Base-by-base conservation (phyloP, 2,888 invertebrate genomes). In the Heteromurus nitidus region DNA sequence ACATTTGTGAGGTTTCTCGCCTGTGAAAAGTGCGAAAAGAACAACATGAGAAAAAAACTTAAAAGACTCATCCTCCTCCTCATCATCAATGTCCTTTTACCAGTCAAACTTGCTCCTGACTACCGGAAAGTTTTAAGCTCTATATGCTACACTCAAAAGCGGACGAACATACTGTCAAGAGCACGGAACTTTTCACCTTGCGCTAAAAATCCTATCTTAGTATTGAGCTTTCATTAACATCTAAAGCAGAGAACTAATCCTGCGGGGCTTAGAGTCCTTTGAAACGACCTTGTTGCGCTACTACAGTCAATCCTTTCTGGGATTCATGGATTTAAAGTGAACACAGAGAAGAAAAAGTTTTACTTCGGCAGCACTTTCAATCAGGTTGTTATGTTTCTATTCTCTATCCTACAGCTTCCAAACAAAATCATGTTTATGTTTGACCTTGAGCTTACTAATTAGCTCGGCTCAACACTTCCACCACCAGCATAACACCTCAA, bases 1-100 rank as follows among this genome's bases (percentile, higher is more conserved):
- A 87, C 92, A 92, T 87, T 91, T 91, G 89, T 92, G 92, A 1
- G 92, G 92, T 87, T 92, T 92, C 88, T 92, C 92, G 60, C 92
- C 92, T 98, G 88, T 5, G 87, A 83, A 86, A 84, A 75, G 76
- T 50, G 55, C 55, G 28, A 76, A 62, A 62, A 77, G 55, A 22
- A 26, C 44, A 28, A 42, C 28, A 65, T 42, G n/a, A 42, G n/a
- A 65, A n/a, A 47, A 47, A 47, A 22, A 42, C 64, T 65, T 42
- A 60, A 65, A 42, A 36, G 42, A 31, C 64, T 65, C 64, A 31
- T 65, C 64, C 13, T 36, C 7, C 36, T 9, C 36, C 36, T 9
- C 5, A 36, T 13, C 13, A 36, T 13, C 13, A 36, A 36, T 9
- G 13, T 36, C 36, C 36, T 36, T 9, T 13, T 18, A 50, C 50